Evolutionary conservation across 2,888 invertebrate species (phyloP).

Genomic region (Drosophila anceps): DNA sequence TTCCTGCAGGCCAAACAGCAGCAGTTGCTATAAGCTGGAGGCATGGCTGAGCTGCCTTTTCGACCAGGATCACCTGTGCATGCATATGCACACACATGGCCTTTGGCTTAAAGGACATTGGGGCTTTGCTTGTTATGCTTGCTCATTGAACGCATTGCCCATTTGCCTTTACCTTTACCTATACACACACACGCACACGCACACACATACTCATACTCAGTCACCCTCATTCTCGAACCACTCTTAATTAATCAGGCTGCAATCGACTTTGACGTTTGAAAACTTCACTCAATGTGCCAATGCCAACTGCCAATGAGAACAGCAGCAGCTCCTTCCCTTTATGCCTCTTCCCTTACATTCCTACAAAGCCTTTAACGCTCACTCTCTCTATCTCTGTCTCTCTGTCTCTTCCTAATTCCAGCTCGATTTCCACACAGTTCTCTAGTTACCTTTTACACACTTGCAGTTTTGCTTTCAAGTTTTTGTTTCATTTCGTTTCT

Average conservation of each 20-base stretch:
- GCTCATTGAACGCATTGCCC: conserved; percentile 20
- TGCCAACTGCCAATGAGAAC: conserved; percentile 54
- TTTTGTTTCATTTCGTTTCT: conserved; percentile 24
- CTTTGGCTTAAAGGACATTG: conserved; percentile 58
- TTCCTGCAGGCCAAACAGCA: conserved; percentile 3
- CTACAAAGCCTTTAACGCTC: neutral
- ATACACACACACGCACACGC: conserved; percentile 6
- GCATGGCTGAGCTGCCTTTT: conserved; percentile 29
- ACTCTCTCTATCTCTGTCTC: neutral
- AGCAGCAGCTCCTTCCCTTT: too few relatives aligned
- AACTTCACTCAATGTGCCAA: conserved; percentile 64
- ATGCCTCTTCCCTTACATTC: too few relatives aligned
- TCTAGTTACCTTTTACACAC: conserved; percentile 3
- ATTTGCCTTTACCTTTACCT: conserved; percentile 3
- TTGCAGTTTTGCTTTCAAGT: conserved; percentile 25
- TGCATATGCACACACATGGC: conserved; percentile 38
- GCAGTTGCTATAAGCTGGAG: neutral
- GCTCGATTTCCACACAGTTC: conserved; percentile 1
- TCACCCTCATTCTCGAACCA: conserved; percentile 20
- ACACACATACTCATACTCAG: conserved; percentile 2
- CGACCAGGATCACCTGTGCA: conserved; percentile 26
- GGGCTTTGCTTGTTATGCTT: conserved; percentile 12
- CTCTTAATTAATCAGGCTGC: conserved; percentile 78
- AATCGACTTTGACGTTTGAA: conserved; percentile 70
- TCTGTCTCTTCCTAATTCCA: neutral